Evolutionary conservation across 2,888 invertebrate species (phyloP).

Genomic region (Amblyteles armatorius): DNA sequence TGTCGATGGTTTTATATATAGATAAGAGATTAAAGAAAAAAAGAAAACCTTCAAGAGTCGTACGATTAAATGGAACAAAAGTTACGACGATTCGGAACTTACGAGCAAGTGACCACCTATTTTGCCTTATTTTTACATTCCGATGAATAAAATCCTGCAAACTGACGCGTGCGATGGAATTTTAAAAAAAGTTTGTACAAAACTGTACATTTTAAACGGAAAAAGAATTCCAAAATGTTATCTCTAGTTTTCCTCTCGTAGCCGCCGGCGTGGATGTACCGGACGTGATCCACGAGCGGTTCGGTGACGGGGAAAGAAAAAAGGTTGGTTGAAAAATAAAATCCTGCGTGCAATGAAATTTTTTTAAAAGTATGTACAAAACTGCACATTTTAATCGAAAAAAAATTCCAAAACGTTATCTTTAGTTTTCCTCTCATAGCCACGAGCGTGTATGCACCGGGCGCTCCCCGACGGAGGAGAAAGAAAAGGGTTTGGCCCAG

Average conservation of each 20-base stretch:
- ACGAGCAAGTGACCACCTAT: background rate
- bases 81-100: slow-evolving; percentile 28
- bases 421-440: background rate
- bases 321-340: background rate
- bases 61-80: slow-evolving; percentile 37
- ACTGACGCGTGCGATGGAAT: slow-evolving; percentile 55
- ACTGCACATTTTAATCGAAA: too few relatives aligned
- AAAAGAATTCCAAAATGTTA: background rate
- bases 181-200: slow-evolving; percentile 73
- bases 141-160: slow-evolving; percentile 15
- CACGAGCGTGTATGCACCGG: background rate
- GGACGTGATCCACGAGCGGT: background rate
- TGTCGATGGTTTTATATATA: slow-evolving; percentile 56
- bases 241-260: background rate
- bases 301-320: too few relatives aligned
- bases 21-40: slow-evolving; percentile 45
- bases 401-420: background rate
- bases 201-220: too few relatives aligned
- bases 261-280: background rate
- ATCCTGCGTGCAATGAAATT: slow-evolving; percentile 57
- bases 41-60: slow-evolving; percentile 18
- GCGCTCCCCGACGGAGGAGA: background rate
- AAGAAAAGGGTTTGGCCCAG: slow-evolving; percentile 42
- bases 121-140: background rate
- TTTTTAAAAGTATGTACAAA: slow-evolving; percentile 74